Evolutionary conservation across 2,113 vertebrate species (phyloP).

Genomic region (Esox niger): DNA sequence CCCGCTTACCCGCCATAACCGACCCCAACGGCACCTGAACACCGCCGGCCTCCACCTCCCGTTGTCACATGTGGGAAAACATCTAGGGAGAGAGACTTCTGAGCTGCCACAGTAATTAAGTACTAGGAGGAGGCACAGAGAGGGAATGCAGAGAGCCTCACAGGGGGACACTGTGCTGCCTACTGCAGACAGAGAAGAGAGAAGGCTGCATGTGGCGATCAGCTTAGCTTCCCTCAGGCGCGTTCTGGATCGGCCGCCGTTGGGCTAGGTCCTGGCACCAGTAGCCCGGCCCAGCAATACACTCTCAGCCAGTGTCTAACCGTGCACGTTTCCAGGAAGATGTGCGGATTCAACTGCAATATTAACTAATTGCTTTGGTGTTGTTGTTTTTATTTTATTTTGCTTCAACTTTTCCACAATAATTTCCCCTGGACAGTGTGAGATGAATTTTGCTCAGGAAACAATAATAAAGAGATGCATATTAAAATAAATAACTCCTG

Average conservation of each 20-base stretch:
- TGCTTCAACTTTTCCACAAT: no score
- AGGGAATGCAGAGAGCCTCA: conserved; percentile 40
- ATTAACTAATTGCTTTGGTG: conserved; percentile 33
- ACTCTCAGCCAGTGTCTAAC: background rate
- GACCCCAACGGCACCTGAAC: background rate
- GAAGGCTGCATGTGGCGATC: conserved; percentile 12
- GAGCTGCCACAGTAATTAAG: conserved; percentile 74
- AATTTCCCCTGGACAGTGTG: conserved; percentile 41
- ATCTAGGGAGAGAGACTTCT: conserved; percentile 54
- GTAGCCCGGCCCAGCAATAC: conserved; percentile 1
- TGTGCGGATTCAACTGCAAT: conserved; percentile 24
- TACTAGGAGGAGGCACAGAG: conserved; percentile 52
- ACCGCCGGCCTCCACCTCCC: conserved; percentile 21
- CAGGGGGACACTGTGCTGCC: conserved; percentile 33
- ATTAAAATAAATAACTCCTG: conserved; percentile 65
- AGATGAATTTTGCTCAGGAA: conserved; percentile 43
- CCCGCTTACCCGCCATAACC: conserved; percentile 11
- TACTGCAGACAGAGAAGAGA: conserved; percentile 12
- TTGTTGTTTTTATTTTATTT: background rate
- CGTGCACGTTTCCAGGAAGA: conserved; percentile 14
- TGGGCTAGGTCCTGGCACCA: conserved; percentile 16
- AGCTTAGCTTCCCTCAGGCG: conserved; percentile 13
- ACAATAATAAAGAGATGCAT: conserved; percentile 44
- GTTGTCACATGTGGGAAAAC: conserved; percentile 41
- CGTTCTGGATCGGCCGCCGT: conserved; percentile 7